Evolutionary conservation across 2,113 vertebrate species (phyloP).

Genomic region (Aspidoscelis tigris): DNA sequence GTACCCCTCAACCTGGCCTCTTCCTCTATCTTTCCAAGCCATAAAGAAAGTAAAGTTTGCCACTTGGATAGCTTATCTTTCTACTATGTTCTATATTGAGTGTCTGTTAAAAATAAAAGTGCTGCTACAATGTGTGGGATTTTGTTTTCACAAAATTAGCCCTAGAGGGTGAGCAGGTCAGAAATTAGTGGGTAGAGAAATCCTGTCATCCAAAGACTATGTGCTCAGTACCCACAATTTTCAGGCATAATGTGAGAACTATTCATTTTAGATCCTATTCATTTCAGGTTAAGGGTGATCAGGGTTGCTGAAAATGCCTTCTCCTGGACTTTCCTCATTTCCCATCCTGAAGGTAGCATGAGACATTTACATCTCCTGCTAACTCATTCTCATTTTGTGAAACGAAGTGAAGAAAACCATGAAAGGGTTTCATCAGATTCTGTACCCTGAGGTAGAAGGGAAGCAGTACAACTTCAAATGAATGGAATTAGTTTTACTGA

Average conservation of each 20-base stretch:
- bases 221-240: no score
- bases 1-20: not conserved
- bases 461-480: slow-evolving; percentile 13
- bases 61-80: not conserved
- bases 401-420: slow-evolving; percentile 33
- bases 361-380: slow-evolving; percentile 24
- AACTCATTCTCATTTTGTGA: not conserved
- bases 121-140: not conserved
- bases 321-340: not conserved
- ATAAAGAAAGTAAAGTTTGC: not conserved
- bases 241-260: not conserved
- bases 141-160: not conserved
- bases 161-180: not conserved
- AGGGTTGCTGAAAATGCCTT: not conserved
- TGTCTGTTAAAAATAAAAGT: not conserved
- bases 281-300: not conserved
- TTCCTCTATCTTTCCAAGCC: not conserved
- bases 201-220: not conserved
- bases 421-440: not conserved
- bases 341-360: not conserved
- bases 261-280: no score
- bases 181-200: not conserved
- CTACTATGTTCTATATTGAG: not conserved
- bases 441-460: not conserved
- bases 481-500: slow-evolving; percentile 17